These are phyloP conservation scores for Sula dactylatra DNA, from an alignment of 2,113 vertebrate genomes.

Conservation along the genomic window DNA sequence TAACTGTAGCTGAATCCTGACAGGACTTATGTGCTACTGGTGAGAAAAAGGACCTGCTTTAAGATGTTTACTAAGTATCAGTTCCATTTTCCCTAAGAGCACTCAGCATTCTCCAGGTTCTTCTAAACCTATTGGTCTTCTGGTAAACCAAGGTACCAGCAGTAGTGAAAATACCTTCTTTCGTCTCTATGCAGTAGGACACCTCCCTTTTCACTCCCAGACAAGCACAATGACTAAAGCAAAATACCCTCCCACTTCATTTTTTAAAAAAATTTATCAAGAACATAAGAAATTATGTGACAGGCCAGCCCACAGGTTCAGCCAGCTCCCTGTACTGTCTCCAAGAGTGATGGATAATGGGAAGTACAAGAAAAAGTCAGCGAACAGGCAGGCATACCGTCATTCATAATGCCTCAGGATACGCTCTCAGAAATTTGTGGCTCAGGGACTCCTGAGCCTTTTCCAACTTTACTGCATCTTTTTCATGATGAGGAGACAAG, in stretches of 20 bases:
- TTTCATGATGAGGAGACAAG: neutral
- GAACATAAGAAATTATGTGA: neutral
- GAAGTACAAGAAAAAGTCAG: neutral
- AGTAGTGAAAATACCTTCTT: neutral
- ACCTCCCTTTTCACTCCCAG: neutral
- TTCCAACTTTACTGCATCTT: neutral
- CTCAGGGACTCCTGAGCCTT: neutral
- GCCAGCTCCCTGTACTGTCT: neutral
- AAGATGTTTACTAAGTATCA: neutral
- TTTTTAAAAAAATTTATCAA: neutral
- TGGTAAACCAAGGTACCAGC: neutral
- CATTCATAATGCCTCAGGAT: neutral
- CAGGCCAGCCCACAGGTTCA: neutral
- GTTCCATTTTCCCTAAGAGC: neutral
- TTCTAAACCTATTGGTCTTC: neutral
- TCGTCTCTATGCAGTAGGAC: neutral
- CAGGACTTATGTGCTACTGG: neutral
- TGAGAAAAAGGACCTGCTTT: neutral
- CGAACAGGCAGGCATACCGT: neutral
- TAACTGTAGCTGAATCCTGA: neutral
- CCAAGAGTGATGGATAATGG: conserved; percentile 7
- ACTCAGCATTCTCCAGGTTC: neutral
- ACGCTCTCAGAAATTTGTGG: neutral
- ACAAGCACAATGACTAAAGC: neutral
- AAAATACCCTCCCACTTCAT: neutral